phyloP scores from a whole-genome alignment of 1,140 invertebrate genomes.

The Tyrophagus putrescentiae region DNA sequence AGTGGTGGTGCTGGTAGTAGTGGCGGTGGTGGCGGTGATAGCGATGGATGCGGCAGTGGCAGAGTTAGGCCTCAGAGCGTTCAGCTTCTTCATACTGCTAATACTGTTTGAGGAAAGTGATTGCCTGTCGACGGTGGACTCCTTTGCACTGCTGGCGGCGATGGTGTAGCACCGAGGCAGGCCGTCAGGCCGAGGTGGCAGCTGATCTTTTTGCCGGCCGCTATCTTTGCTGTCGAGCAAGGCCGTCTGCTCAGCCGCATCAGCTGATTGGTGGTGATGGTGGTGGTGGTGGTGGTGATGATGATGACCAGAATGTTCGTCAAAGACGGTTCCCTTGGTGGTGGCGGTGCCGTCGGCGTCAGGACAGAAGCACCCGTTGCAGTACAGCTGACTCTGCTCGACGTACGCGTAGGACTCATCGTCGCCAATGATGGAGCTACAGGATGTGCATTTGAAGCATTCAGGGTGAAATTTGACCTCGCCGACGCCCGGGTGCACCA shows the following conservation, averaged over 20 bases:
- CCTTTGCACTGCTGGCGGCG: too few species aligned
- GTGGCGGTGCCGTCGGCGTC: too few species aligned
- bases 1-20: not conserved
- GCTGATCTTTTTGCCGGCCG: too few species aligned
- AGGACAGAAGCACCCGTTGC: conserved; percentile 50
- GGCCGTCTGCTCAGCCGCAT: too few species aligned
- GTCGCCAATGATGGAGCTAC: conserved; percentile 70
- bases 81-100: not conserved
- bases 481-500: conserved; percentile 57
- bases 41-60: not conserved
- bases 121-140: not conserved
- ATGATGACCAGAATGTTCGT: too few species aligned
- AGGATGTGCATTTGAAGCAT: conserved; percentile 72
- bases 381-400: conserved; percentile 72
- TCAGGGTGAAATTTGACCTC: conserved; percentile 89
- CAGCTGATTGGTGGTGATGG: too few species aligned
- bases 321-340: too few species aligned
- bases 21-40: not conserved
- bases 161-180: too few species aligned
- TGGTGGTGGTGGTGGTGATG: too few species aligned
- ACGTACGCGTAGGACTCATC: conserved; percentile 76
- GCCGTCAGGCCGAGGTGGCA: too few species aligned
- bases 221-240: too few species aligned
- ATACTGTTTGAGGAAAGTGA: not conserved
- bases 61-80: not conserved